A percentile compares a stretch with the other conserved stretches of the same genome.
Evolutionary conservation across 2,797 vertebrate species (phyloP).

Genomic region (Apogon talboti): DNA sequence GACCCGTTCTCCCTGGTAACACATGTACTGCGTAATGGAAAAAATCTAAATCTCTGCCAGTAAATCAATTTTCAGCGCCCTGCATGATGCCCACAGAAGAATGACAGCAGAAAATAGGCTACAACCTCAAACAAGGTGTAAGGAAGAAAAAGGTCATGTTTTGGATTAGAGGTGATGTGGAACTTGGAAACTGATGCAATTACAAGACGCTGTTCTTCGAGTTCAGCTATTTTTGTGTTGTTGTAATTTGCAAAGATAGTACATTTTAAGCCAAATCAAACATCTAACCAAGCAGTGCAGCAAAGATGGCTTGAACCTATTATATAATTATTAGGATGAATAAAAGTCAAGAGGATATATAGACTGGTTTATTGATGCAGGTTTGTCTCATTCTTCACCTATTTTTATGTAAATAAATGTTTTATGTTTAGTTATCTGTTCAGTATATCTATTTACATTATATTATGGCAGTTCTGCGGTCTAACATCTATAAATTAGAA

Average conservation of each 20-base stretch:
- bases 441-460: too few species aligned
- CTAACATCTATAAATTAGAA: too few species aligned
- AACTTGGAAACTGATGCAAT: conserved; percentile 7
- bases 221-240: background rate
- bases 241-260: background rate
- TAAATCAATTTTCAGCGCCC: conserved; percentile 76
- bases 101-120: conserved; percentile 50
- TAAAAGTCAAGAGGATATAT: too few species aligned
- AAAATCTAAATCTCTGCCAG: conserved; percentile 77
- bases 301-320: too few species aligned
- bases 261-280: background rate
- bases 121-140: conserved; percentile 40
- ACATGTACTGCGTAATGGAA: conserved; percentile 79
- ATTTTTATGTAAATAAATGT: too few species aligned
- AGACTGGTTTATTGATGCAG: too few species aligned
- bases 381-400: too few species aligned
- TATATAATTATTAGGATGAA: too few species aligned
- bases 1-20: conserved; percentile 54
- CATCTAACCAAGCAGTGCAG: too few species aligned
- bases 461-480: too few species aligned
- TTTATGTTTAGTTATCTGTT: too few species aligned
- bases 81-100: conserved; percentile 56
- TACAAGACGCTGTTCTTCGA: background rate
- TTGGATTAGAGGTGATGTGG: conserved; percentile 9
- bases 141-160: background rate